Evolutionary conservation across 2,888 invertebrate genomes (phyloP), one percentile per base, ranked within the genome.

Genomic region (Rhorus exstirpatorius): DNA sequence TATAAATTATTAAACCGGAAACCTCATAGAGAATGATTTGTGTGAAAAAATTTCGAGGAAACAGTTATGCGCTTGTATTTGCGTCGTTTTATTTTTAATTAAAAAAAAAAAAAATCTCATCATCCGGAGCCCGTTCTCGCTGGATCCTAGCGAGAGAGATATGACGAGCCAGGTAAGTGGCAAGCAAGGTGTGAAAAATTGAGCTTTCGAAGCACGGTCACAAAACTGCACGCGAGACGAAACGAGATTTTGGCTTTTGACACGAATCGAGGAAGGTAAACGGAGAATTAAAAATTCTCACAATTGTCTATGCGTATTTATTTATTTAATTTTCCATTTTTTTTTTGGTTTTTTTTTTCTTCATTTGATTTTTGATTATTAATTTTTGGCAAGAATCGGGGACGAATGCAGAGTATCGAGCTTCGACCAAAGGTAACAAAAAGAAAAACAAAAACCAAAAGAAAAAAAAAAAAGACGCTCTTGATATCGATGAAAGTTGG

Each of bases 351-450:
- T 31, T 41, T 61, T 19, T 21, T 41, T 21, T 46, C 4, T 12
- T 63, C 21, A 21, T 63, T 58, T n/a, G 14, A n/a, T n/a, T n/a
- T 63, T 49, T 46, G 61, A 46, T 53, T 41, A 63, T 41, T n/a
- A n/a, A n/a, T 10, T 26, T 79, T 65, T 68, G 51, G 46, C 65
- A 53, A 79, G 8, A 72, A 75, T 82, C 75, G 78, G 82, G 6
- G n/a, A 75, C 81, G 74, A 65, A 75, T 65, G 70, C 78, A 51
- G 78, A 71, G 19, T 82, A 74, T 79, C 75, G 51, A 75, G 79
- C 74, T 78, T 82, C 78, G 78, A 65, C 31, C 14, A 79, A 70
- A 75, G 79, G 75, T 75, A 82, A 76, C 35, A 19, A 72, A 21
- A 31, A 24, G 10, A 51, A 19, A 78, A 35, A 35, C 7, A 35